Evolutionary conservation across 2,888 invertebrate species (phyloP), one percentile per base, ranked within the genome.

Genomic region (Caenorhabditis plicata): DNA sequence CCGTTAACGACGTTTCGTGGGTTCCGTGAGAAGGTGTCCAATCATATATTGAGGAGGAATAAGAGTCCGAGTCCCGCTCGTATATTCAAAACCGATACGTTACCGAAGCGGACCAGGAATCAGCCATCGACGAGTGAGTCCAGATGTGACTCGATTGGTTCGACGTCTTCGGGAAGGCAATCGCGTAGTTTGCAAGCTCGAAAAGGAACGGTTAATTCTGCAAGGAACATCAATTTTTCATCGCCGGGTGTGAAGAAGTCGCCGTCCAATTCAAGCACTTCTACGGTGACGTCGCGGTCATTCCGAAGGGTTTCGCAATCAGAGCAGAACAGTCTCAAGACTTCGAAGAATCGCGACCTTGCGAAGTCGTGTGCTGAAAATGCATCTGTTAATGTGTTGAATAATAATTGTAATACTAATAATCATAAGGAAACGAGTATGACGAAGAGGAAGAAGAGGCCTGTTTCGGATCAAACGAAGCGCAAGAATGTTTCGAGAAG

Each of bases 41-140:
- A 35, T 38, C 56, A 50, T 25, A 47, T 57, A 35, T 23, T 51
- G 29, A 57, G 51, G 26, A 32, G 57, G n/a, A 57, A 46, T 19
- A 57, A 57, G 31, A 51, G 51, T 25, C 57, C 57, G n/a, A 57
- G 57, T 35, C 51, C 51, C 4, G 57, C 51, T 32, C 42, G 51
- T 27, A 36, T 7, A 27, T 23, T 4, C 4, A 27, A 32, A n/a
- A 33, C 55, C 3, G 45, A 47, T 11, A 17, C 38, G 25, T 35
- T 33, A n/a, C 39, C 45, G 11, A 27, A 8, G 29, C 13, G 40
- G 13, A 40, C n/a, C 2, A 25, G 40, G 15, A 40, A 40, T 27
- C 17, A 15, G 5, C 40, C 27, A 27, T 40, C 40, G 13, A 19
- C 17, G 3, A 40, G 40, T 13, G 40, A 40, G 42, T 29, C 29